Base-by-base conservation (phyloP, 2,113 vertebrate genomes). In the Colossoma macropomum region DNA sequence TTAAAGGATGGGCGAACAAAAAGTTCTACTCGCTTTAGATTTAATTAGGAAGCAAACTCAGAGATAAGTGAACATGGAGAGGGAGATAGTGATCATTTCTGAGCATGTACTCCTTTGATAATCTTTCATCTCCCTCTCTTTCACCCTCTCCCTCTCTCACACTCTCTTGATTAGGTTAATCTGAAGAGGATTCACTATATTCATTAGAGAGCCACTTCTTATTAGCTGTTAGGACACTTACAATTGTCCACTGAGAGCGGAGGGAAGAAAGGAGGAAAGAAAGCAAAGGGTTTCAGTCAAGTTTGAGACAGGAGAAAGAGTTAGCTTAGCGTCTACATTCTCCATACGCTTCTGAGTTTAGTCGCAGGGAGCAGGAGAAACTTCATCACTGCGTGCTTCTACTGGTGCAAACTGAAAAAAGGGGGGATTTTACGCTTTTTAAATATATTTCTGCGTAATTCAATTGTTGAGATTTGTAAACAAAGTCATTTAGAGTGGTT, bases 131-230 rank as follows among this genome's bases (percentile, higher is more conserved):
- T 91, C 65, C 28, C 90, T 69, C 19, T 69, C 66, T 17, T 27
- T 19, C 28, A 16, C 60, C 25, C 19, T 62, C 27, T 63, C n/a
- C 15, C 27, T 28, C 65, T 38, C 89, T 88, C 88, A 50, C 89
- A 90, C 87, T 89, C 48, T 70, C 89, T 88, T 92, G 92, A 93
- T 93, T 93, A 89, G 85, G 86, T 78, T 68, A 89, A 93, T 91
- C 89, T 92, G 90, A 92, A 92, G 93, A 93, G 92, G 87, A 84
- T 89, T 80, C 86, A 83, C 91, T 86, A 84, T 81, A 70, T 87
- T 90, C 89, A 91, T 94, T 92, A 94, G 92, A 91, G 90, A 89
- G 87, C 88, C 92, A 87, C 90, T 91, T 88, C 89, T 92, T 88
- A 89, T 90, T 92, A 86, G 77, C 89, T 92, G 93, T 91, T 91